Percentiles rank a stretch among this genome's conserved stretches.
These are phyloP conservation scores for Pterophyllum scalare DNA, from an alignment of 2,113 vertebrate species.

Conservation along the genomic window DNA sequence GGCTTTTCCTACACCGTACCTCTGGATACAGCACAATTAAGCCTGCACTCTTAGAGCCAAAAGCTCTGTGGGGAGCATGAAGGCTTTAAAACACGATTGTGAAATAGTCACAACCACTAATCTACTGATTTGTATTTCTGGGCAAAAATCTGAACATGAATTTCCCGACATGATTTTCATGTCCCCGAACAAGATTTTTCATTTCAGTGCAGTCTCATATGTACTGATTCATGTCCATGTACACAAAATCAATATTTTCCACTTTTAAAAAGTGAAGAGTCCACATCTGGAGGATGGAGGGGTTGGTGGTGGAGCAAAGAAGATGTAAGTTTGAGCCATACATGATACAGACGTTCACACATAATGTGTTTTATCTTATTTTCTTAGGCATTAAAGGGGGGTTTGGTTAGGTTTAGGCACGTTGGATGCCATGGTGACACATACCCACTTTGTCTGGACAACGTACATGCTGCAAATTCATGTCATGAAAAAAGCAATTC, in stretches of 20 bases:
- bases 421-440: background rate
- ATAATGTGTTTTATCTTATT: background rate
- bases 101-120: constrained; percentile 3
- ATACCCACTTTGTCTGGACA: background rate
- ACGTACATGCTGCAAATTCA: background rate
- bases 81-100: background rate
- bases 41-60: background rate
- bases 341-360: background rate
- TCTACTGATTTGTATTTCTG: constrained; percentile 8
- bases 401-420: too few species aligned
- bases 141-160: background rate
- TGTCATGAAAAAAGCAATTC: background rate
- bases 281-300: background rate
- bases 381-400: background rate
- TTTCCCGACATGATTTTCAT: background rate
- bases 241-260: background rate
- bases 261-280: background rate
- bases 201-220: background rate
- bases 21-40: constrained; percentile 12
- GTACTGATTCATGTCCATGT: background rate
- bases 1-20: constrained; percentile 4
- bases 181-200: background rate
- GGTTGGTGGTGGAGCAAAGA: background rate
- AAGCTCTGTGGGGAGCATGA: background rate
- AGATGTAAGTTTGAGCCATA: background rate